These are phyloP conservation scores for Hydrophis major DNA, from an alignment of 2,797 vertebrate species.

Conservation along the genomic window DNA sequence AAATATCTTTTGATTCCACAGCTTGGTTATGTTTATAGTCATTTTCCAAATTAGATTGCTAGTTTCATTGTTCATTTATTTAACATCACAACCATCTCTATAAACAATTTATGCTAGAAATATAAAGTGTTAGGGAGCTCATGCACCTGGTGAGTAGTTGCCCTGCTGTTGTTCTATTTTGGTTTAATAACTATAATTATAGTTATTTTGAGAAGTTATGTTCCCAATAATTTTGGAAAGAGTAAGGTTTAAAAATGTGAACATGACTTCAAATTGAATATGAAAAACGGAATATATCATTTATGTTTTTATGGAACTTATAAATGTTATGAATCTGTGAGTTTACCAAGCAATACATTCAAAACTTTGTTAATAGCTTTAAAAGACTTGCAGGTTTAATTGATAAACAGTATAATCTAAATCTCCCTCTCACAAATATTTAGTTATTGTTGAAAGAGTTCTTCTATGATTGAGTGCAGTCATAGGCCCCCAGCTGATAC, in stretches of 20 bases:
- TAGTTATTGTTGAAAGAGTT: constrained; percentile 33
- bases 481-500: constrained; percentile 35
- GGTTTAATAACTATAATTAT: background rate
- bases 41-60: background rate
- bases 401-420: background rate
- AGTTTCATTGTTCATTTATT: background rate
- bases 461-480: accelerated
- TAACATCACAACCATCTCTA: background rate
- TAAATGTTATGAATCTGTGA: background rate
- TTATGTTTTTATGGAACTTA: background rate
- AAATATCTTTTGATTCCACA: background rate
- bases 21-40: background rate
- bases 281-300: background rate
- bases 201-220: background rate
- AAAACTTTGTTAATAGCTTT: background rate
- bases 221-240: background rate
- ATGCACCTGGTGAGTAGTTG: background rate
- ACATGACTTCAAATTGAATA: background rate
- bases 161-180: background rate
- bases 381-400: constrained; percentile 16
- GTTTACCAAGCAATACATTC: background rate
- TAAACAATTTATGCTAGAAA: background rate
- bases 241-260: background rate
- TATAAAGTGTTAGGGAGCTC: background rate
- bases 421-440: background rate